Evolutionary conservation across 2,113 vertebrate genomes (phyloP).

Genomic region (Mustelus asterias): DNA sequence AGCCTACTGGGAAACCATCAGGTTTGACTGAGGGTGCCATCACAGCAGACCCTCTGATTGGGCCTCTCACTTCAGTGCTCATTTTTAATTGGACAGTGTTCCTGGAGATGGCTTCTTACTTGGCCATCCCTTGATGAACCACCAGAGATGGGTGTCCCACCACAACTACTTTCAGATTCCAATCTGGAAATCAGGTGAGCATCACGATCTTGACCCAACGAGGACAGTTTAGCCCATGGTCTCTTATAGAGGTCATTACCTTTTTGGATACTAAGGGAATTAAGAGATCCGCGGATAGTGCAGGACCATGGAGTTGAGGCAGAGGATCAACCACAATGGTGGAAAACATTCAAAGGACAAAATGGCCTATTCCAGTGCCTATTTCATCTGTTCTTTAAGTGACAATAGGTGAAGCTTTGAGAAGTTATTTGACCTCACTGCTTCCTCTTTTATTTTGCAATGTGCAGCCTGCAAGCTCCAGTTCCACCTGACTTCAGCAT

Average conservation of each 20-base stretch:
- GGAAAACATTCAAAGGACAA: too few species aligned
- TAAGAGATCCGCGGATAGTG: neutral
- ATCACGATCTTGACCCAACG: neutral
- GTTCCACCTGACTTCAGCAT: slow-evolving; percentile 51
- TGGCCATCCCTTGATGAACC: neutral
- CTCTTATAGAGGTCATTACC: neutral
- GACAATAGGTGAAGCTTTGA: neutral
- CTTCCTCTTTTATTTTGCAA: neutral
- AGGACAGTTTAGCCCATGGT: neutral
- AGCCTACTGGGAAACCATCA: neutral
- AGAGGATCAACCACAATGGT: neutral
- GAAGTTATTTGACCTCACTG: neutral
- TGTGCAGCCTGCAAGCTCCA: slow-evolving; percentile 67
- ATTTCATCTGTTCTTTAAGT: neutral
- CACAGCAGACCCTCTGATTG: neutral
- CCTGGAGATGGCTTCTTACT: neutral
- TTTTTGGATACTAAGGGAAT: neutral
- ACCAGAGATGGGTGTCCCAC: neutral
- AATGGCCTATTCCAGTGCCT: neutral
- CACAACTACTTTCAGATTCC: neutral
- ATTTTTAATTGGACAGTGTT: neutral
- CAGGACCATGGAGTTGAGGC: neutral
- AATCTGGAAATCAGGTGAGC: neutral
- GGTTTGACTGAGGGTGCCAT: neutral
- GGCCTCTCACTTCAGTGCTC: neutral